Evolutionary conservation across 2,113 vertebrate species (phyloP).

Genomic region (Phalacrocorax pelagicus): DNA sequence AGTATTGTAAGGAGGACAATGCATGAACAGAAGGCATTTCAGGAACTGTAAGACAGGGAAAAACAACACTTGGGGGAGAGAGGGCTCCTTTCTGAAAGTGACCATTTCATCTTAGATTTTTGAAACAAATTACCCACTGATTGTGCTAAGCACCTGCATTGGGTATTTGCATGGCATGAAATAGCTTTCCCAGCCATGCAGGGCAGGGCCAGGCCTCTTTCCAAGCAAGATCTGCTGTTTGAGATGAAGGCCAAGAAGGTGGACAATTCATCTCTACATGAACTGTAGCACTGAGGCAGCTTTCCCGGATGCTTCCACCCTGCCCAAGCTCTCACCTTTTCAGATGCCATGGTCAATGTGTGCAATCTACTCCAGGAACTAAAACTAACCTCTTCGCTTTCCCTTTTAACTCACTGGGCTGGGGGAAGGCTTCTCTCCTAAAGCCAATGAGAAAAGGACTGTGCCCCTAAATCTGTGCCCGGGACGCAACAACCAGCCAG

Average conservation of each 20-base stretch:
- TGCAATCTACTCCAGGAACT: neutral
- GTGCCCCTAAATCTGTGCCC: neutral
- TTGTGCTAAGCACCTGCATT: neutral
- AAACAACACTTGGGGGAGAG: neutral
- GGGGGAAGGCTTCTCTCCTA: neutral
- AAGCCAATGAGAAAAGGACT: slow-evolving; percentile 15
- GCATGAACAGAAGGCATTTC: neutral
- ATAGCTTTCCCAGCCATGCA: neutral
- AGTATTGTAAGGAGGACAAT: neutral
- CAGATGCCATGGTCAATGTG: slow-evolving; percentile 29
- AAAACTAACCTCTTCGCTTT: neutral
- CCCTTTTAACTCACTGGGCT: neutral
- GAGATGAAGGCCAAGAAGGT: neutral
- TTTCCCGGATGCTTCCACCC: rapidly evolving
- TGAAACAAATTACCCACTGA: neutral
- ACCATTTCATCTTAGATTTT: neutral
- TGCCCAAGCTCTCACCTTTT: slow-evolving; percentile 54
- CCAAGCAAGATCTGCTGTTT: neutral
- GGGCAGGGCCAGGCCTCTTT: neutral
- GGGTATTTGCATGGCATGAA: neutral
- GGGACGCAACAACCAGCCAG: neutral
- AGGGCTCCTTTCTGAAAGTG: neutral
- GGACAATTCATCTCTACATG: neutral
- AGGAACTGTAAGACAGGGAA: neutral
- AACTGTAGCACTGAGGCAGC: neutral